Conservation (phyloP, 2,888 invertebrate species). For the Drosophila colorata region DNA sequence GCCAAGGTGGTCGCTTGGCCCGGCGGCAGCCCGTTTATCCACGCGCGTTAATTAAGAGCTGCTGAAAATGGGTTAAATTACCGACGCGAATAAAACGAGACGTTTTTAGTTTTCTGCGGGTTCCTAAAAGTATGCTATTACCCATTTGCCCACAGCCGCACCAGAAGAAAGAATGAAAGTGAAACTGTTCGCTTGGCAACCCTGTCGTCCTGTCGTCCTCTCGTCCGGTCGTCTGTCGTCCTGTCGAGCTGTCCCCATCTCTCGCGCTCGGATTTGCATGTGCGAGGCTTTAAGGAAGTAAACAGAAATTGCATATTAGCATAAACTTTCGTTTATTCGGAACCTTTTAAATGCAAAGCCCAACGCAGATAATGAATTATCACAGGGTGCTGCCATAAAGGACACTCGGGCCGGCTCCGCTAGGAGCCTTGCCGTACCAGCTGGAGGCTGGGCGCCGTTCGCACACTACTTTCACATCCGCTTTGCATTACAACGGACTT, state of each 20-base stretch:
- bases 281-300: slow-evolving; percentile 15
- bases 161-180: neutral
- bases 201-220: too few relatives aligned
- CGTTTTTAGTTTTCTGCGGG: slow-evolving; percentile 4
- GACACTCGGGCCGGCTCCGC: slow-evolving; percentile 5
- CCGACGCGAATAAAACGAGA: slow-evolving; percentile 2
- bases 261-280: neutral
- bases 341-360: slow-evolving; percentile 14
- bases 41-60: slow-evolving; percentile 12
- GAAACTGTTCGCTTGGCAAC: neutral
- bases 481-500: slow-evolving; percentile 5
- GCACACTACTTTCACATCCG: slow-evolving; percentile 2
- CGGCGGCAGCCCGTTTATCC: neutral
- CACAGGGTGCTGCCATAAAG: slow-evolving; percentile 11
- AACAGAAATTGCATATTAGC: slow-evolving; percentile 52
- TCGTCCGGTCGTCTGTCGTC: too few relatives aligned
- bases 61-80: slow-evolving; percentile 1
- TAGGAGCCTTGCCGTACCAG: neutral
- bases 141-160: neutral
- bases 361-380: slow-evolving; percentile 42
- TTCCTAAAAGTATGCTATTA: slow-evolving; percentile 9
- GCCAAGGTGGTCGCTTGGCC: neutral
- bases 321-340: slow-evolving; percentile 32
- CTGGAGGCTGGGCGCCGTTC: neutral
- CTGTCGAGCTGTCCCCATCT: too few relatives aligned